Evolutionary conservation across 2,888 invertebrate species (phyloP).

Genomic region (Tenthredo distinguenda): DNA sequence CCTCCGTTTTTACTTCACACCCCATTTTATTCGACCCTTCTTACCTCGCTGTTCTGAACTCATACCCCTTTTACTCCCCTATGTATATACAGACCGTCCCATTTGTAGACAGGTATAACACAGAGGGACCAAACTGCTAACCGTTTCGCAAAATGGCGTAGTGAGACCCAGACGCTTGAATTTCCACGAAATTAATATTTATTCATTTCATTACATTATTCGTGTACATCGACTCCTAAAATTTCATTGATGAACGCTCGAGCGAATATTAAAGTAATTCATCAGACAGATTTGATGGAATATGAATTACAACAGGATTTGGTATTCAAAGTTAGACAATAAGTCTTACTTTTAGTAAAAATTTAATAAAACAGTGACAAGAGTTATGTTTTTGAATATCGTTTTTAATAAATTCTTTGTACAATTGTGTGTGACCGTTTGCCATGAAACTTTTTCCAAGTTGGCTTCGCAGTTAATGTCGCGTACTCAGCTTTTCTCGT

Average conservation of each 20-base stretch:
- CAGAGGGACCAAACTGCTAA: not conserved
- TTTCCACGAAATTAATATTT: not conserved
- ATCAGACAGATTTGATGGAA: not conserved
- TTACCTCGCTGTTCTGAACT: not conserved
- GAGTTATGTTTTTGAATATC: not conserved
- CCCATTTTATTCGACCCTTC: conserved; percentile 27
- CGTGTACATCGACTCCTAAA: not conserved
- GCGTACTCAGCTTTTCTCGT: conserved; percentile 23
- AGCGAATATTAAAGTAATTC: no score
- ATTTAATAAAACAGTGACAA: not conserved
- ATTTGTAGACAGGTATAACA: conserved; percentile 22
- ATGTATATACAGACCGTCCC: not conserved
- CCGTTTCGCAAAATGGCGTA: conserved; percentile 15
- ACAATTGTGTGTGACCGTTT: not conserved
- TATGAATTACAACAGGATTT: not conserved
- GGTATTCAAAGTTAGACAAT: not conserved
- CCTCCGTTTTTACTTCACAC: not conserved
- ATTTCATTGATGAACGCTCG: conserved; percentile 8
- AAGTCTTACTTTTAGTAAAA: not conserved
- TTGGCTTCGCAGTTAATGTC: conserved; percentile 1
- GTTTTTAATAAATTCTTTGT: not conserved
- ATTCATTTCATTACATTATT: not conserved
- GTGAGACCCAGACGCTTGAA: not conserved
- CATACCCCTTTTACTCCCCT: not conserved
- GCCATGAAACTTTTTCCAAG: not conserved